Evolutionary conservation across 2,888 invertebrate genomes (phyloP).

Genomic region (Hirtodrosophila confusa): DNA sequence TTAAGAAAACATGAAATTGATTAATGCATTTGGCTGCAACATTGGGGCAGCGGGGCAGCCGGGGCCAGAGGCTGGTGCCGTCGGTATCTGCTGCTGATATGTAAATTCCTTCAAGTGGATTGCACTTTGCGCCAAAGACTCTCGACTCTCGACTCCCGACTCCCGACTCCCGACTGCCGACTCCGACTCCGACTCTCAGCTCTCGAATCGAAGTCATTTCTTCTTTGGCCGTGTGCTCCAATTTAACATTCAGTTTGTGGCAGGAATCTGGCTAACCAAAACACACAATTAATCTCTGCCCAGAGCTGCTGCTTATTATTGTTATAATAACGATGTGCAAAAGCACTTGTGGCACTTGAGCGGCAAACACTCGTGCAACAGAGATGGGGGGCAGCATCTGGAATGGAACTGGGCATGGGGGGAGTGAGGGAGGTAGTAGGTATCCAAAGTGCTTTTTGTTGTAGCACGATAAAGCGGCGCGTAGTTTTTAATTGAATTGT

Average conservation of each 20-base stretch:
- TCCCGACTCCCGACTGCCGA: conserved; percentile 10
- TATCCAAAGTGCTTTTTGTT: conserved; percentile 71
- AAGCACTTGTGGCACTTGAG: conserved; percentile 82
- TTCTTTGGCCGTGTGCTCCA: conserved; percentile 58
- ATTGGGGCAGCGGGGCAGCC: conserved; percentile 38
- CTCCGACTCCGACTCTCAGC: conserved; percentile 19
- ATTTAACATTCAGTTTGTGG: conserved; percentile 57
- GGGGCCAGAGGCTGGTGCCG: conserved; percentile 39
- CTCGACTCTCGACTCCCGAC: conserved; percentile 43
- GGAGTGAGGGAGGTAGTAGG: neutral
- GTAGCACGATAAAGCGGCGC: conserved; percentile 69
- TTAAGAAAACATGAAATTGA: conserved; percentile 81
- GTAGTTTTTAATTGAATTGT: conserved; percentile 76
- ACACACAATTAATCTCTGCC: conserved; percentile 81
- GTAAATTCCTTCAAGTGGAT: conserved; percentile 80
- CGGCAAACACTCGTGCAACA: conserved; percentile 56
- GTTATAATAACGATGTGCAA: conserved; percentile 83
- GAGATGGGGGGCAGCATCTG: conserved; percentile 22
- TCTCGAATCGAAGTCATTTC: conserved; percentile 53
- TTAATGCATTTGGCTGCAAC: conserved; percentile 79
- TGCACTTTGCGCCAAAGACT: conserved; percentile 77
- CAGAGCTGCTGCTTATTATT: conserved; percentile 78
- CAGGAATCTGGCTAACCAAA: conserved; percentile 60
- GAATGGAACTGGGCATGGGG: conserved; percentile 16
- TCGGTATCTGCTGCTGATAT: conserved; percentile 76